Evolutionary conservation across 2,113 vertebrate species (phyloP), one percentile per base, ranked within the genome.

Genomic region (Eubucco bourcierii): DNA sequence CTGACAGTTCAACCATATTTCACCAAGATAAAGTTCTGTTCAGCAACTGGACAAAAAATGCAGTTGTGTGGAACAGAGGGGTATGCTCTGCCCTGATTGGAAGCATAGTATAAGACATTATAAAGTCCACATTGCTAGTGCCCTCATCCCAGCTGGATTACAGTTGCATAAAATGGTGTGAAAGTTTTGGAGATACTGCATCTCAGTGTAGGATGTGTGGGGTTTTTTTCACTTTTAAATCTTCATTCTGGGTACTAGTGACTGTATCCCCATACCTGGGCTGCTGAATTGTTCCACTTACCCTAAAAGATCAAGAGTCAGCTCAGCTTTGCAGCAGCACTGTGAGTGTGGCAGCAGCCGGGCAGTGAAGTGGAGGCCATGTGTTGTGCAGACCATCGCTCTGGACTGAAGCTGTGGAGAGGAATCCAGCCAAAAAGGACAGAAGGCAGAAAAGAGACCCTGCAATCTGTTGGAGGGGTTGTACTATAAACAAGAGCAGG

Each of bases 361-460:
- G 88, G 90, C 90, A 95, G 77, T 0, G 0, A 39, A 67, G 70
- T 0, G 0, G 12, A 61, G 90, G 63, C 80, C 88, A 73, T 90
- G 95, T 93, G 95, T 73, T 88, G 63, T 66, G 71, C 74, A 93
- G 86, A 72, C 94, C 94, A 81, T 91, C 88, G 92, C 86, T 93
- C 86, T 96, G 94, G 84, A 93, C 90, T 81, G 94, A 74, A 92
- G 84, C 88, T 94, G 87, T 55, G 83, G 83, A 91, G 65, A 75
- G 94, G 87, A 95, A 96, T 52, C 64, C 75, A 77, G 96, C 95
- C 94, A 95, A 95, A 72, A 94, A 89, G 94, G 90, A 94, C 95
- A 96, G 95, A 95, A 95, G 96, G 94, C 90, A 90, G 84, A 93
- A 87, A 94, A 94, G 93, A 95, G 92, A 93, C 84, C 75, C 94